These are phyloP conservation scores for Apostichopus parvimensis DNA, from an alignment of 35 echinoderm and acorn worm genomes.

Conservation along the genomic window DNA sequence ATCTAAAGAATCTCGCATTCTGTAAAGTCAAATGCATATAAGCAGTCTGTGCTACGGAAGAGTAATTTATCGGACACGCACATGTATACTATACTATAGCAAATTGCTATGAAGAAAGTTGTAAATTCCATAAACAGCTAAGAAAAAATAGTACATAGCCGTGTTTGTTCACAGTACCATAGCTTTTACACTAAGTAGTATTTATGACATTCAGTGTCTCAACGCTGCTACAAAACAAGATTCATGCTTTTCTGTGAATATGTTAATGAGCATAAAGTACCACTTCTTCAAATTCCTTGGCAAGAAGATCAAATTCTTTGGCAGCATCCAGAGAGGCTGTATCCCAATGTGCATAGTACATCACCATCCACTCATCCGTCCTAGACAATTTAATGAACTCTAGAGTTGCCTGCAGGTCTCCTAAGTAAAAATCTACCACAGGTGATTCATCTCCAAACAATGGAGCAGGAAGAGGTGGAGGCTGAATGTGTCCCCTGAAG, in stretches of 20 bases:
- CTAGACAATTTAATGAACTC: slow-evolving; percentile 50
- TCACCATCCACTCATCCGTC: slow-evolving; percentile 76
- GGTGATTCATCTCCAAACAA: slow-evolving; percentile 64
- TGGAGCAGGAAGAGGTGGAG: slow-evolving; percentile 18
- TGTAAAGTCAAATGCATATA: too few species aligned
- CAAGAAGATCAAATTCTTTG: slow-evolving; percentile 74
- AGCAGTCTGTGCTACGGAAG: too few species aligned
- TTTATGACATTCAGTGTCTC: background rate
- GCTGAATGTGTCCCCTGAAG: slow-evolving; percentile 36
- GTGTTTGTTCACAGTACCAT: too few species aligned
- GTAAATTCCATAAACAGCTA: too few species aligned
- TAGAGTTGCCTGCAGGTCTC: slow-evolving; percentile 60
- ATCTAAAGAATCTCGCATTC: too few species aligned
- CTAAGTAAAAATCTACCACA: slow-evolving; percentile 73
- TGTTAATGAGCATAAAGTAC: slow-evolving; percentile 11
- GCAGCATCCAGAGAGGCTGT: slow-evolving; percentile 70
- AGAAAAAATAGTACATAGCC: too few species aligned
- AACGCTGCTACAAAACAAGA: background rate
- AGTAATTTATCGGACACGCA: too few species aligned
- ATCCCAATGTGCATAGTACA: slow-evolving; percentile 99
- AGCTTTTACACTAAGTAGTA: too few species aligned
- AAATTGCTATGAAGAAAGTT: too few species aligned
- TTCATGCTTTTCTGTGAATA: too few species aligned
- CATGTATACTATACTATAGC: too few species aligned
- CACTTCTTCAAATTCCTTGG: slow-evolving; percentile 58